Evolutionary conservation across 2,888 invertebrate species (phyloP), one percentile per base, ranked within the genome.

Genomic region (Polydrusus pterygomalis): DNA sequence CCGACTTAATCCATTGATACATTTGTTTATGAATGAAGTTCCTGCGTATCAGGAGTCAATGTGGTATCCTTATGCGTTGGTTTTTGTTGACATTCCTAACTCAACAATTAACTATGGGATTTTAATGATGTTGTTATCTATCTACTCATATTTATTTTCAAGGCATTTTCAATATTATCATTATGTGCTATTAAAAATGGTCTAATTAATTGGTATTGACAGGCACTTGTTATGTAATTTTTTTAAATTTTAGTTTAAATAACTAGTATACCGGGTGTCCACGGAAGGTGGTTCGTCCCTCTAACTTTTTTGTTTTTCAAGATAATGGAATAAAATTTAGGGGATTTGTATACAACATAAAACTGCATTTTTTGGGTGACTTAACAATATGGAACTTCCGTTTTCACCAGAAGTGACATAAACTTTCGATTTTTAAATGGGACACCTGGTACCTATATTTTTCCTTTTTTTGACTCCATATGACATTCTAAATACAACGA

Each of bases 21-120:
- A 40, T 45, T 56, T 20, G 40, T 58, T 69, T 69, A 69, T 69
- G 69, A 69, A 69, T 69, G 69, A 25, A 45, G 20, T n/a, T 25
- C 20, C 49, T 18, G 30, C 40, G 17, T 69, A 43, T 45, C 45
- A 51, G 20, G 56, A 7, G 45, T 45, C 58, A 20, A 58, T 69
- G 58, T 38, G 38, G 38, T 38, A 11, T 58, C 58, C 15, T 58
- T n/a, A 38, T 58, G 15, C 38, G 10, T 38, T 58, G 58, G 34
- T 8, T 17, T 9, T 58, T 58, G 34, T 58, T 58, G 38, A 58
- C 58, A 38, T 58, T 58, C 10, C 34, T 38, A 58, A 38, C 58
- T 11, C 38, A 38, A 15, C 9, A 8, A 56, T 38, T 7, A 38
- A 17, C 58, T 38, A 17, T 34, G 25, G 2, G 17, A 17, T 18